Percentiles rank a stretch among this genome's conserved stretches.
These are phyloP conservation scores for Melikaiella ostensackeni DNA, from an alignment of 2,888 invertebrate species.

Conservation along the genomic window DNA sequence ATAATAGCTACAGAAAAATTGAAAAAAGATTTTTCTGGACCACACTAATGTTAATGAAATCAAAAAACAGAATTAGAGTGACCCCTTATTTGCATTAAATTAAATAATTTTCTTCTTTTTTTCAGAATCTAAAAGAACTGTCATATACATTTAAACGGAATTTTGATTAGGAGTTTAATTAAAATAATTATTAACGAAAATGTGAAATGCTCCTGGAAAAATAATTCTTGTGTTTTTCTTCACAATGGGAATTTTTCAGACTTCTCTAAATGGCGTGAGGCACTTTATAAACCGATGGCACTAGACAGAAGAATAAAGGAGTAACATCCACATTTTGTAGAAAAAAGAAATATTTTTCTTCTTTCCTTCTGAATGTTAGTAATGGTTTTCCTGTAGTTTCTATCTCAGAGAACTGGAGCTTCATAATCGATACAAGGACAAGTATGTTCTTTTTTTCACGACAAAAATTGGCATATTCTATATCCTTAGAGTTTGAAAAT, in stretches of 20 bases:
- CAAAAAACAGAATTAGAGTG: background rate
- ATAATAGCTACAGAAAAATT: too few relatives aligned
- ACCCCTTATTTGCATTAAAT: background rate
- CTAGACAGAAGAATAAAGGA: background rate
- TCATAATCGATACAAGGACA: conserved; percentile 19
- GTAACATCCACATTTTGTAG: conserved; percentile 10
- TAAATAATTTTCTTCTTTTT: background rate
- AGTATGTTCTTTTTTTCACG: conserved; percentile 1
- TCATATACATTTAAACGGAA: background rate
- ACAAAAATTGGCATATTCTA: background rate
- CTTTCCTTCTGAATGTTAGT: conserved; percentile 10
- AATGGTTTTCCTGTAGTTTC: conserved; percentile 20
- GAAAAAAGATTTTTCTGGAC: too few relatives aligned
- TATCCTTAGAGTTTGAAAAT: conserved; percentile 13
- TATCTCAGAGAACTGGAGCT: background rate
- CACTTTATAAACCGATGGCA: background rate
- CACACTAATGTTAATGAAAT: background rate
- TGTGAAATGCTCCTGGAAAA: background rate
- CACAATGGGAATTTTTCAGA: background rate
- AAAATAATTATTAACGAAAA: background rate
- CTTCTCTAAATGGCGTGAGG: background rate
- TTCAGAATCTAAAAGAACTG: too few relatives aligned
- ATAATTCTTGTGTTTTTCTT: background rate
- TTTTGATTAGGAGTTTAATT: background rate
- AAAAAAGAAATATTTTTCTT: conserved; percentile 4